Conservation (phyloP, 1,140 invertebrate species). For the Epicauta chinensis region DNA sequence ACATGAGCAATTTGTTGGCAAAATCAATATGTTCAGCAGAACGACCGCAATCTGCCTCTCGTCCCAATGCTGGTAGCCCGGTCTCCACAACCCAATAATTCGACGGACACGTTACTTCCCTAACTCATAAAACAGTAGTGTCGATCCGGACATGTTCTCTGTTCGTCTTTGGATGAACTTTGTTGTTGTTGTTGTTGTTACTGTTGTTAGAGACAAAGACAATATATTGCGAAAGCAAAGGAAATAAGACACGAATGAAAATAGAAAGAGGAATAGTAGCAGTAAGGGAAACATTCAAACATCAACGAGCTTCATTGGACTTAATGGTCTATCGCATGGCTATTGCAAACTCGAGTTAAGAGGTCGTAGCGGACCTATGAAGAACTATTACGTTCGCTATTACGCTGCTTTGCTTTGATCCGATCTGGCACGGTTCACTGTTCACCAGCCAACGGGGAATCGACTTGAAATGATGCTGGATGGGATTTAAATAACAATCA, state of each 20-base stretch:
- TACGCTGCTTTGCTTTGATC: conserved; percentile 10
- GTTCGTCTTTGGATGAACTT: too few relatives aligned
- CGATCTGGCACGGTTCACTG: conserved; percentile 7
- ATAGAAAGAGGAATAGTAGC: not conserved
- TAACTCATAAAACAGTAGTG: conserved; percentile 30
- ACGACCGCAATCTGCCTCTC: conserved; percentile 14
- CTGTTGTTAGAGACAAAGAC: too few relatives aligned
- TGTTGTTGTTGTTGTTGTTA: too few relatives aligned
- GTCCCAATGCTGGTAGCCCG: conserved; percentile 1
- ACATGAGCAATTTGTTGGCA: conserved; percentile 15
- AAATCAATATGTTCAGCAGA: conserved; percentile 12
- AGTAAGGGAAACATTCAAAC: conserved; percentile 1
- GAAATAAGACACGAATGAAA: not conserved
- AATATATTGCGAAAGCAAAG: too few relatives aligned
- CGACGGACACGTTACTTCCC: conserved; percentile 26
- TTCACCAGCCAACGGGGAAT: conserved; percentile 1
- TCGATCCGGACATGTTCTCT: conserved; percentile 25
- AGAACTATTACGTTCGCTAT: conserved; percentile 24
- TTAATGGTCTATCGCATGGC: conserved; percentile 29
- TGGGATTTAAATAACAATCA: conserved; percentile 12
- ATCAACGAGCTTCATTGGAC: conserved; percentile 26
- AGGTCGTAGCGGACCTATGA: conserved; percentile 25
- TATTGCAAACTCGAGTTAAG: conserved; percentile 28
- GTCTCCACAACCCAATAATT: conserved; percentile 21
- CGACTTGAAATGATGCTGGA: too few relatives aligned